Evolutionary conservation across 1,140 invertebrate species (phyloP).

Genomic region (Trichonephila clavipes): DNA sequence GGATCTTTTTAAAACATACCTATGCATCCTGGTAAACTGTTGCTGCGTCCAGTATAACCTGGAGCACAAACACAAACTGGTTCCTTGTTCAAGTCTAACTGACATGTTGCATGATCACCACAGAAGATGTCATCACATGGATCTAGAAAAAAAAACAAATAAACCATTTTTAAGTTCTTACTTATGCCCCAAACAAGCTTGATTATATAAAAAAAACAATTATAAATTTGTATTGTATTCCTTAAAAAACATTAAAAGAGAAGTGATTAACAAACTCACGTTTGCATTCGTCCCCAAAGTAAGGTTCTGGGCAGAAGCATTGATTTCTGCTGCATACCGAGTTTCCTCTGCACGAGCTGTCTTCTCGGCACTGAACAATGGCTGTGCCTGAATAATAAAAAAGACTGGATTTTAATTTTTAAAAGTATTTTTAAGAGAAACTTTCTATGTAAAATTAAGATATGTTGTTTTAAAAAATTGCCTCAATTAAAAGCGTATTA

Average conservation of each 20-base stretch:
- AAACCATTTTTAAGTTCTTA: background rate
- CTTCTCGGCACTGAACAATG: slow-evolving; percentile 72
- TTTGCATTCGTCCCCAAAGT: slow-evolving; percentile 76
- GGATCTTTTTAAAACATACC: slow-evolving; percentile 74
- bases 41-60: slow-evolving; percentile 86
- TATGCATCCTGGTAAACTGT: slow-evolving; percentile 87
- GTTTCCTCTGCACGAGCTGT: slow-evolving; percentile 72
- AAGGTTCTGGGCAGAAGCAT: slow-evolving; percentile 74
- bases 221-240: too few species aligned
- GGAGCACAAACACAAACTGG: slow-evolving; percentile 90
- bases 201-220: background rate
- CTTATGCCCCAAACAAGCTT: too few species aligned
- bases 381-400: slow-evolving; percentile 60
- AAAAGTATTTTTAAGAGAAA: too few species aligned
- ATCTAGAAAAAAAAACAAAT: slow-evolving; percentile 84
- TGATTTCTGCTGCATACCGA: slow-evolving; percentile 72
- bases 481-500: too few species aligned
- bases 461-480: too few species aligned
- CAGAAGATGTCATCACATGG: slow-evolving; percentile 93
- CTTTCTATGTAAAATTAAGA: too few species aligned
- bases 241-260: background rate
- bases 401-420: too few species aligned
- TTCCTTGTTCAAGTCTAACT: slow-evolving; percentile 88
- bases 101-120: slow-evolving; percentile 93
- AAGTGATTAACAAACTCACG: slow-evolving; percentile 46